These are phyloP conservation scores for Sminthopsis crassicaudata DNA, from an alignment of 2,113 vertebrate genomes.

Conservation along the genomic window DNA sequence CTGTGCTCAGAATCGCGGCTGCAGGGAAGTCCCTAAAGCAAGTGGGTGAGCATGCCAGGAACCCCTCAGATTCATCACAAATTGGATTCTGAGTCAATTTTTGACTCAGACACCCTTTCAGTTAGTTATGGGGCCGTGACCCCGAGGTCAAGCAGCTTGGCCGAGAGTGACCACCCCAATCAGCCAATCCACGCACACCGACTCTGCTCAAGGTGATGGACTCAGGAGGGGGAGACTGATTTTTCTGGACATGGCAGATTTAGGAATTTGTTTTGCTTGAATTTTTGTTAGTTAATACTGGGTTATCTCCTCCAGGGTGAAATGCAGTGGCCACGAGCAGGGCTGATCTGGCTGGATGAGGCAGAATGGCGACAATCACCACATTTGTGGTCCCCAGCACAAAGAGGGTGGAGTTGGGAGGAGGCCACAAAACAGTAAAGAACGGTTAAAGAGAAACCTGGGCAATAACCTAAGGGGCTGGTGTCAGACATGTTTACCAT, in stretches of 20 bases:
- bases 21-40: too few species aligned
- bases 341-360: not conserved
- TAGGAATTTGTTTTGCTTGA: not conserved
- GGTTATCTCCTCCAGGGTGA: too few species aligned
- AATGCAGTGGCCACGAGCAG: not conserved
- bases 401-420: slow-evolving; percentile 29
- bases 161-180: not conserved
- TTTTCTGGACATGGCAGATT: not conserved
- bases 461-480: slow-evolving; percentile 8
- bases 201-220: not conserved
- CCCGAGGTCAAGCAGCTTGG: too few species aligned
- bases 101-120: too few species aligned
- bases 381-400: not conserved
- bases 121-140: too few species aligned
- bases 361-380: too few species aligned
- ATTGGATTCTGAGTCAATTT: too few species aligned
- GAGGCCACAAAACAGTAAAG: slow-evolving; percentile 30
- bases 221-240: not conserved
- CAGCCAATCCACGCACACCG: not conserved
- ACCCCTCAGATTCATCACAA: too few species aligned
- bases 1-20: too few species aligned
- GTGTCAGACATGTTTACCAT: not conserved
- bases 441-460: slow-evolving; percentile 30
- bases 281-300: not conserved
- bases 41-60: too few species aligned